phyloP scores from a whole-genome alignment of 2,888 invertebrate genomes.

The Epirrita christyi region DNA sequence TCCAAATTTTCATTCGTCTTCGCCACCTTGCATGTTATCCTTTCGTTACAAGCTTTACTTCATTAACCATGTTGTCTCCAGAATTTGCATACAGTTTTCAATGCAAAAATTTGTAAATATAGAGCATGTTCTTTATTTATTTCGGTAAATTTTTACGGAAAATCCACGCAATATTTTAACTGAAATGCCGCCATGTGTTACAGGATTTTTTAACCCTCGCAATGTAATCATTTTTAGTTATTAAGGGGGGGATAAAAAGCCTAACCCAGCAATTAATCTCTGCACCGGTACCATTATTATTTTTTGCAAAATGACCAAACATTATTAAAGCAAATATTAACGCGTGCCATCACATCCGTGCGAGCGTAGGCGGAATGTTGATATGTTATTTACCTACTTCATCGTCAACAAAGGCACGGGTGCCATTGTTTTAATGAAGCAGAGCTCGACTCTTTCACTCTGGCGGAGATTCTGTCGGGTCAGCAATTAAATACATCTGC shows the following conservation, averaged over 20 bases:
- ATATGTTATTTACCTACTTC: conserved; percentile 77
- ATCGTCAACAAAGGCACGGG: conserved; percentile 57
- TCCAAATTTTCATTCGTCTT: conserved; percentile 60
- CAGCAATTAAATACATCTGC: conserved; percentile 82
- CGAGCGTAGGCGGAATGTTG: conserved; percentile 70
- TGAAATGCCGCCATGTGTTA: conserved; percentile 68
- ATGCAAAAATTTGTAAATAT: not conserved
- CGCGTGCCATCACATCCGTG: conserved; percentile 66
- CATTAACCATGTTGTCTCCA: conserved; percentile 50
- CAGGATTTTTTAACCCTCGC: conserved; percentile 59
- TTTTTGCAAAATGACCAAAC: conserved; percentile 67
- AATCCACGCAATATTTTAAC: conserved; percentile 55
- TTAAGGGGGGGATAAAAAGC: conserved; percentile 58
- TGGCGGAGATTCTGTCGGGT: conserved; percentile 74
- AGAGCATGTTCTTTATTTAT: conserved; percentile 52
- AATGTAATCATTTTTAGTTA: conserved; percentile 63
- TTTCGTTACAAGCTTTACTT: conserved; percentile 57
- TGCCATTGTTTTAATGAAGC: conserved; percentile 68
- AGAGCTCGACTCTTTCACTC: conserved; percentile 73
- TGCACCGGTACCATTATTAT: conserved; percentile 60
- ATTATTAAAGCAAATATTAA: conserved; percentile 77
- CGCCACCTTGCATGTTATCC: conserved; percentile 57
- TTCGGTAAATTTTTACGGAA: conserved; percentile 54
- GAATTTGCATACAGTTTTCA: conserved; percentile 38
- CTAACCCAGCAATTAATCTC: conserved; percentile 72